These are phyloP conservation scores for Neodiprion virginianus DNA, from an alignment of 1,140 invertebrate genomes.

Conservation along the genomic window DNA sequence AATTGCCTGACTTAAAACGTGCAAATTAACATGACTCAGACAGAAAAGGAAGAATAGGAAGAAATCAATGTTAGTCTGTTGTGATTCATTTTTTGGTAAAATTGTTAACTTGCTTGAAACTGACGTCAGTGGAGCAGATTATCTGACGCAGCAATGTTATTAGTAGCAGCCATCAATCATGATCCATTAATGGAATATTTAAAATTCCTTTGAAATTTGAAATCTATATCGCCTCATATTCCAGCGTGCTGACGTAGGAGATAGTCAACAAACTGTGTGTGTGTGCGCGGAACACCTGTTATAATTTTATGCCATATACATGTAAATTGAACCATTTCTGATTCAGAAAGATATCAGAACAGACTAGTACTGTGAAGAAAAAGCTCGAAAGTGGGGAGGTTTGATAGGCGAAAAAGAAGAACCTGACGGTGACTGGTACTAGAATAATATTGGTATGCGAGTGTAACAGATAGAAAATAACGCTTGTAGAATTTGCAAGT, in stretches of 20 bases:
- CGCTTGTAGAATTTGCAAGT: too few species aligned
- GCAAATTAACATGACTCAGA: too few species aligned
- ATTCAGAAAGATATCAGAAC: background rate
- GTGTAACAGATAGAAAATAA: too few species aligned
- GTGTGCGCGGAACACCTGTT: background rate
- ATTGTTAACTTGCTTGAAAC: background rate
- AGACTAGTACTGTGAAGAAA: background rate
- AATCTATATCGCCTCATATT: background rate
- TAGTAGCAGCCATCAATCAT: background rate
- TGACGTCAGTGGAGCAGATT: background rate
- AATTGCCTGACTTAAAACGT: too few species aligned
- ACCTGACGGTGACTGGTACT: background rate
- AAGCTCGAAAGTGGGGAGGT: background rate
- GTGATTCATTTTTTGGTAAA: background rate
- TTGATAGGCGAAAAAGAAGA: background rate
- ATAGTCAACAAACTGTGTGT: constrained; percentile 1
- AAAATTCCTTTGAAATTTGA: background rate
- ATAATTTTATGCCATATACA: background rate
- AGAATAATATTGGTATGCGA: background rate
- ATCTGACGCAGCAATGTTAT: too few species aligned
- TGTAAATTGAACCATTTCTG: background rate
- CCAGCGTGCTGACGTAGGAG: background rate
- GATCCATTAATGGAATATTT: background rate
- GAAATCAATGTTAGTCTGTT: background rate
- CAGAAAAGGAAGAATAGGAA: too few species aligned